phyloP scores from a whole-genome alignment of 2,888 invertebrate species.

The Chrysolina haemoptera region DNA sequence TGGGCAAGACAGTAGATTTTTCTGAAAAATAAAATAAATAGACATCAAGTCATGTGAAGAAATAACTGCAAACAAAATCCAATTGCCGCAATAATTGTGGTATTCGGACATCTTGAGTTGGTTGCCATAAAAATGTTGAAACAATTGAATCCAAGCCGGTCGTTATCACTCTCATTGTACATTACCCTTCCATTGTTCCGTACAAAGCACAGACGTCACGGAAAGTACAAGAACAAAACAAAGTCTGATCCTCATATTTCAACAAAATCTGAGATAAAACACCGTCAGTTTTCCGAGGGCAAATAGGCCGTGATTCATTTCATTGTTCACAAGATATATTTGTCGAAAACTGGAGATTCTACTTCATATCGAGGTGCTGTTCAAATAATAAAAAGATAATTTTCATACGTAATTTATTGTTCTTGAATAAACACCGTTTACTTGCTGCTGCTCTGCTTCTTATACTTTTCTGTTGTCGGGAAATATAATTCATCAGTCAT shows the following conservation, averaged over 20 bases:
- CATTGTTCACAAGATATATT: constrained; percentile 51
- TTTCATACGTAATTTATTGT: constrained; percentile 56
- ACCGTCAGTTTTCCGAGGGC: constrained; percentile 47
- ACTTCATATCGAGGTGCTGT: constrained; percentile 53
- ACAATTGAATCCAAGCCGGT: constrained; percentile 41
- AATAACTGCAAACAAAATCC: not conserved
- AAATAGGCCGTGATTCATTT: constrained; percentile 52
- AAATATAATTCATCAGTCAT: constrained; percentile 21
- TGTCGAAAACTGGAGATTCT: constrained; percentile 51
- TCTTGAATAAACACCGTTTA: constrained; percentile 48
- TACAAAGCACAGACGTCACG: constrained; percentile 36
- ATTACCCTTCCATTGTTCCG: constrained; percentile 42
- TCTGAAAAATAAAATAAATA: too few species aligned
- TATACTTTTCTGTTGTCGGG: constrained; percentile 1
- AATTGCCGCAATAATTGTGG: constrained; percentile 2
- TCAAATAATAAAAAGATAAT: constrained; percentile 57
- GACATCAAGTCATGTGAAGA: too few species aligned
- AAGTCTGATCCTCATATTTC: constrained; percentile 44
- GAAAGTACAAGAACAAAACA: constrained; percentile 39
- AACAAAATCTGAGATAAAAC: constrained; percentile 48
- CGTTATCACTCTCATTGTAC: constrained; percentile 45
- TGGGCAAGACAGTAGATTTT: too few species aligned
- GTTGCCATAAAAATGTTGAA: constrained; percentile 31
- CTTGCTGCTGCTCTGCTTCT: constrained; percentile 31
- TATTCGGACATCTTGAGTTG: constrained; percentile 8